Conservation (phyloP, 2,113 vertebrate genomes). For the Hystrix cristata region DNA sequence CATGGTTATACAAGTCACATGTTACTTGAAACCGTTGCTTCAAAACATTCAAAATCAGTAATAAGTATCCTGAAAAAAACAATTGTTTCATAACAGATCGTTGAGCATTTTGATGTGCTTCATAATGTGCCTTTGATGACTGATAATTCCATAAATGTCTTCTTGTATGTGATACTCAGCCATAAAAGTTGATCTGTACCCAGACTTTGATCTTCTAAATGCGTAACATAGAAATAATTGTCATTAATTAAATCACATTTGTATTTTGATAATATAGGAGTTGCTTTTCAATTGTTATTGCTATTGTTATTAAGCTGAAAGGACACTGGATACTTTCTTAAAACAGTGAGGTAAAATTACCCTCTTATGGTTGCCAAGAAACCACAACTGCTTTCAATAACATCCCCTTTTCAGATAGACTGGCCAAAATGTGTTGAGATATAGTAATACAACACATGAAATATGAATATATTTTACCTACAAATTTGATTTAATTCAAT, state of each 20-base stretch:
- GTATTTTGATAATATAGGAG: slow-evolving; percentile 3
- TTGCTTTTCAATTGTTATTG: neutral
- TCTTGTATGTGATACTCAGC: neutral
- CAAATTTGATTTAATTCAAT: slow-evolving; percentile 14
- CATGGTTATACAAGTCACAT: neutral
- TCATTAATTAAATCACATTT: neutral
- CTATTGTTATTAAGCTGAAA: neutral
- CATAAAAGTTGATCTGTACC: neutral
- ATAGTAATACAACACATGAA: slow-evolving; percentile 11
- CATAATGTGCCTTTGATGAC: neutral
- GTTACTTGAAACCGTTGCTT: neutral
- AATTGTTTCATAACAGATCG: neutral
- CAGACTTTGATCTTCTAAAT: neutral
- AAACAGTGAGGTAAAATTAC: neutral
- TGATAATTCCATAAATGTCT: neutral
- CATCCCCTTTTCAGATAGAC: slow-evolving; percentile 21
- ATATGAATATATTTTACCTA: slow-evolving; percentile 9
- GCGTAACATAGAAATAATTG: neutral
- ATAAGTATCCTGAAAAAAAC: slow-evolving; percentile 32
- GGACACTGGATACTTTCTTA: slow-evolving; percentile 7
- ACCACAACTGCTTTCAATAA: slow-evolving; percentile 33
- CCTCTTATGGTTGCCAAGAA: slow-evolving; percentile 12
- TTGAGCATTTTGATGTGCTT: slow-evolving; percentile 26
- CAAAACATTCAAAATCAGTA: neutral
- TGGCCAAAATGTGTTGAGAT: neutral